These are phyloP conservation scores for Chamaea fasciata DNA, from an alignment of 2,113 vertebrate genomes.

Conservation along the genomic window DNA sequence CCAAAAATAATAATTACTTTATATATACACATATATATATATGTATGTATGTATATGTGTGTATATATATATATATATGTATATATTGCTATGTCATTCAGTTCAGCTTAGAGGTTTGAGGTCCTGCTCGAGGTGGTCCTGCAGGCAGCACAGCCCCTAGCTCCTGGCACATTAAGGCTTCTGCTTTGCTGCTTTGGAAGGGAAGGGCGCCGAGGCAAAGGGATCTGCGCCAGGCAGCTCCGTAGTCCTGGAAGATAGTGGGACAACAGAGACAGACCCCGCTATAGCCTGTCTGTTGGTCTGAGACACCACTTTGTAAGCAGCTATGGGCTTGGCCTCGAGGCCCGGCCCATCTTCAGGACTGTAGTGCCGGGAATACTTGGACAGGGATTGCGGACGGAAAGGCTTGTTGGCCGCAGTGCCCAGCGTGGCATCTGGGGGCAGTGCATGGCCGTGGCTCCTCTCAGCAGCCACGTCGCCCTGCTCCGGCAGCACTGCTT, in stretches of 20 bases:
- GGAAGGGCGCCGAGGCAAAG: slow-evolving; percentile 91
- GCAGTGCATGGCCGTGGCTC: slow-evolving; percentile 26
- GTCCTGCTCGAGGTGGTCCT: neutral
- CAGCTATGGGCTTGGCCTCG: slow-evolving; percentile 73
- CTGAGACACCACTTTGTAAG: slow-evolving; percentile 88
- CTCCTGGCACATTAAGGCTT: slow-evolving; percentile 77
- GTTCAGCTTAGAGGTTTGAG: neutral
- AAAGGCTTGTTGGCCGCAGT: slow-evolving; percentile 75
- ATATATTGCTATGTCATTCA: neutral
- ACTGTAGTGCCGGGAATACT: slow-evolving; percentile 95
- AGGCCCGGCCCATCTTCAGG: slow-evolving; percentile 69
- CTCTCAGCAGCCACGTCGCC: slow-evolving; percentile 3
- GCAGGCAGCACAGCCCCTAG: neutral
- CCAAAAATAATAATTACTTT: slow-evolving; percentile 15
- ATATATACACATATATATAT: neutral
- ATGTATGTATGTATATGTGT: neutral
- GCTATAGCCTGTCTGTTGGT: slow-evolving; percentile 74
- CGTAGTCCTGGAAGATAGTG: slow-evolving; percentile 81
- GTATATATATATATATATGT: neutral
- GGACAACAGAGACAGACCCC: slow-evolving; percentile 77
- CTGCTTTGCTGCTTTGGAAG: slow-evolving; percentile 85
- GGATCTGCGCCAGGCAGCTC: slow-evolving; percentile 80
- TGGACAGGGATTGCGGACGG: slow-evolving; percentile 85
- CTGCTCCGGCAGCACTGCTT: slow-evolving; percentile 1
- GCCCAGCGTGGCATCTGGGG: slow-evolving; percentile 71